Conservation (phyloP, 2,113 vertebrate genomes). For the Verasper variegatus region DNA sequence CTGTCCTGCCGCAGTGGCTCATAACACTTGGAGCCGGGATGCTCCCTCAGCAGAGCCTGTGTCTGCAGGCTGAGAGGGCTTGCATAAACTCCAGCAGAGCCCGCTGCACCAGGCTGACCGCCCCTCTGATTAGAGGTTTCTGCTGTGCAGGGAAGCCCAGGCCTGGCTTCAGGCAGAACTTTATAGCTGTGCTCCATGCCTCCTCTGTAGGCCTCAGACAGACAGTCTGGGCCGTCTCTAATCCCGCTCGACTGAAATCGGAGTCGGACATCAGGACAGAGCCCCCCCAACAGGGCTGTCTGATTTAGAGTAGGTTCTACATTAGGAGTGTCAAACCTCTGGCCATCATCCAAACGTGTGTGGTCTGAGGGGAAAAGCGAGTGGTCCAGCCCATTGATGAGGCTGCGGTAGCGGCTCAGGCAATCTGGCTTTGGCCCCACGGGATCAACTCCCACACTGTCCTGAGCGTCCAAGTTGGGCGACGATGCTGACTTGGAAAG, state of each 20-base stretch:
- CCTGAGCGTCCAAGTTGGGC: constrained; percentile 81
- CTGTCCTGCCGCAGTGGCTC: constrained; percentile 80
- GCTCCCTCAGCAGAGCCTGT: constrained; percentile 82
- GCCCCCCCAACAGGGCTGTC: constrained; percentile 84
- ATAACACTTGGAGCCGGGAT: constrained; percentile 76
- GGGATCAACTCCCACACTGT: constrained; percentile 40
- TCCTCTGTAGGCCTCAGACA: constrained; percentile 81
- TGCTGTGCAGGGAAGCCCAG: constrained; percentile 54
- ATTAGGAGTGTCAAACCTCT: constrained; percentile 89
- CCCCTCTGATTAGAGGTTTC: constrained; percentile 78
- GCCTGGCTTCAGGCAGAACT: constrained; percentile 86
- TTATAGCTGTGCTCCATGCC: constrained; percentile 81
- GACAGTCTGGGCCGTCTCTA: constrained; percentile 72
- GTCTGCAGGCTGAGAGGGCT: constrained; percentile 77
- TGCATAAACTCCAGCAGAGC: constrained; percentile 78
- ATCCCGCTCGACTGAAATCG: constrained; percentile 81
- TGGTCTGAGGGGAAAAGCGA: constrained; percentile 86
- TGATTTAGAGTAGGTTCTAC: constrained; percentile 93
- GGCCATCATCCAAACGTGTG: constrained; percentile 82
- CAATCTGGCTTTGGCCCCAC: constrained; percentile 75
- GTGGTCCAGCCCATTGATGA: constrained; percentile 85
- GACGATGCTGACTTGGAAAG: constrained; percentile 84
- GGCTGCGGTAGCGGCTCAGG: constrained; percentile 82
- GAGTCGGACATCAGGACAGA: constrained; percentile 86
- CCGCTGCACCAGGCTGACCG: constrained; percentile 63